Percentiles rank a stretch among this genome's conserved stretches.
Conservation (phyloP, 2,113 vertebrate species). For the Emberiza fucata region DNA sequence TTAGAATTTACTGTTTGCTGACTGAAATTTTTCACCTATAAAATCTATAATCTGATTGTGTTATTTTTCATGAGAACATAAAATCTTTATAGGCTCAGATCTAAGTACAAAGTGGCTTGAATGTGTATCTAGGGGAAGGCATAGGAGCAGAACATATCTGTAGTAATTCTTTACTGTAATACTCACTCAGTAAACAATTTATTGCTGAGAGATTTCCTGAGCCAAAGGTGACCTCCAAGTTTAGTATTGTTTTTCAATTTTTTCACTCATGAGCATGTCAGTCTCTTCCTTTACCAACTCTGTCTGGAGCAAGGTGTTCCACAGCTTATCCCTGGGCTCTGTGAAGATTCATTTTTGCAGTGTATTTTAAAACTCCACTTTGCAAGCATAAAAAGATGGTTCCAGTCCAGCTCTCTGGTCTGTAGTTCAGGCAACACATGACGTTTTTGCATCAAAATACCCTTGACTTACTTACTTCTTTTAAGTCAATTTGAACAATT, state of each 20-base stretch:
- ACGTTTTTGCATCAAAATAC: not conserved
- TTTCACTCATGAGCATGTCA: fast-evolving
- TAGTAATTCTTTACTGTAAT: not conserved
- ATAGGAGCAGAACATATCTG: not conserved
- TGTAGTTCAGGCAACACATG: not conserved
- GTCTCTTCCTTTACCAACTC: not conserved
- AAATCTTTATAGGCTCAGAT: conserved; percentile 1
- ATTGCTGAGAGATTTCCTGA: not conserved
- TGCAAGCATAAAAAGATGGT: not conserved
- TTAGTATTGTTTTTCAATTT: not conserved
- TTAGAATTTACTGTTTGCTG: not conserved
- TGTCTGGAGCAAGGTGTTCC: not conserved
- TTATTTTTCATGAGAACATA: conserved; percentile 25
- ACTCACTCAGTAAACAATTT: not conserved
- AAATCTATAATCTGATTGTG: not conserved
- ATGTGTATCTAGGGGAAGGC: not conserved
- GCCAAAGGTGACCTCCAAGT: not conserved
- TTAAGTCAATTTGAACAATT: not conserved
- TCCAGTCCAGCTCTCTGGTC: not conserved
- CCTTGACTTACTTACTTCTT: not conserved
- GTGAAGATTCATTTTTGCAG: not conserved
- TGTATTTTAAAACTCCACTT: not conserved
- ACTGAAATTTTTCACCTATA: not conserved
- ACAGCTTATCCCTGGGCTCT: not conserved
- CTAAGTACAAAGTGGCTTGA: not conserved